These are phyloP conservation scores for Drosophila nannoptera DNA, from an alignment of 1,140 invertebrate species.

Conservation along the genomic window DNA sequence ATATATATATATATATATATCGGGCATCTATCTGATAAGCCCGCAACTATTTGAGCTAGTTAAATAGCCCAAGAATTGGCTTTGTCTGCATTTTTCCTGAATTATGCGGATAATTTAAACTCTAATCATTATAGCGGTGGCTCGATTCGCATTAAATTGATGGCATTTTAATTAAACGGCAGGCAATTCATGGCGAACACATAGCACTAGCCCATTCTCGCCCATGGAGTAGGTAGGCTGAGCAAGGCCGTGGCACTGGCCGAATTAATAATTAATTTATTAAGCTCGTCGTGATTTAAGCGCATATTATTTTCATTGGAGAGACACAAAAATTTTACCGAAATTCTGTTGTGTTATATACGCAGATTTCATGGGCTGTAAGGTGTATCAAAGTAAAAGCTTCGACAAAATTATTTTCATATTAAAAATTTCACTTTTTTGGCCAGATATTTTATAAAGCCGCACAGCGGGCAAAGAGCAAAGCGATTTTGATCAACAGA, in stretches of 20 bases:
- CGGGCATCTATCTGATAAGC: too few species aligned
- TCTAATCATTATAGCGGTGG: slow-evolving; percentile 42
- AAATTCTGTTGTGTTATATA: slow-evolving; percentile 35
- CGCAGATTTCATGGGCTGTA: slow-evolving; percentile 40
- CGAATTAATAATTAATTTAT: slow-evolving; percentile 57
- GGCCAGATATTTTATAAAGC: slow-evolving; percentile 43
- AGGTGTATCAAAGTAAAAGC: slow-evolving; percentile 52
- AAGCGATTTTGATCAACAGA: slow-evolving; percentile 45
- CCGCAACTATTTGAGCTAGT: too few species aligned
- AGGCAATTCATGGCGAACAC: slow-evolving; percentile 37
- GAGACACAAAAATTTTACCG: slow-evolving; percentile 15
- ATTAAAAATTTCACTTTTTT: slow-evolving; percentile 66
- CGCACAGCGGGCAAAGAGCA: slow-evolving; percentile 18
- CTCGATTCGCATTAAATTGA: slow-evolving; percentile 46
- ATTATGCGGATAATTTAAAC: neutral
- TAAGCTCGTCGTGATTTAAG: slow-evolving; percentile 37
- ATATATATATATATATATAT: too few species aligned
- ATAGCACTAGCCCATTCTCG: too few species aligned
- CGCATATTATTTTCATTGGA: slow-evolving; percentile 21
- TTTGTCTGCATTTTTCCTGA: slow-evolving; percentile 1
- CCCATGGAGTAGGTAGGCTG: slow-evolving; percentile 16
- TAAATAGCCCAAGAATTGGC: too few species aligned
- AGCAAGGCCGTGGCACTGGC: slow-evolving; percentile 35
- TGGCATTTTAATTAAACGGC: slow-evolving; percentile 63
- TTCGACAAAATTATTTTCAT: slow-evolving; percentile 65